Evolutionary conservation across 2,888 invertebrate species (phyloP).

Genomic region (Pollenia angustigena): DNA sequence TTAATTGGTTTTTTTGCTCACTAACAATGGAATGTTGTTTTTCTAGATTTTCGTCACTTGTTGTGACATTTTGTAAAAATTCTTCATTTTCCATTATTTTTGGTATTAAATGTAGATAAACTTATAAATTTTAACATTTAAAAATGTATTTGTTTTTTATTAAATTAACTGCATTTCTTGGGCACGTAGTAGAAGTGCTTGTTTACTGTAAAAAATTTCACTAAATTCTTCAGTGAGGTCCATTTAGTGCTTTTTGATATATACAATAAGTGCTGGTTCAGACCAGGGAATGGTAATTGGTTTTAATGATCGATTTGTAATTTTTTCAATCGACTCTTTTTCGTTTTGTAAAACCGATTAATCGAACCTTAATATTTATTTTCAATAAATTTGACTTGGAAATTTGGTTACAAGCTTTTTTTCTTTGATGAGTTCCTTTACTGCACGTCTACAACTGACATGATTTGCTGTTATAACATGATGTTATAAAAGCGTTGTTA

Average conservation of each 20-base stretch:
- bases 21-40: constrained; percentile 61
- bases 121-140: constrained; percentile 16
- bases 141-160: constrained; percentile 67
- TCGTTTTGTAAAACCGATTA: no score
- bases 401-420: no score
- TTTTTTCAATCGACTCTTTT: no score
- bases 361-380: no score
- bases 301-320: no score
- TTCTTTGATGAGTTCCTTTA: no score
- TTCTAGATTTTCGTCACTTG: constrained; percentile 19
- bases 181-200: no score
- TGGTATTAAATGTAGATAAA: neutral
- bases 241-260: neutral
- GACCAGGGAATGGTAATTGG: no score
- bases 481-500: no score
- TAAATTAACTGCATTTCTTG: constrained; percentile 61
- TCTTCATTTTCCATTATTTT: constrained; percentile 49
- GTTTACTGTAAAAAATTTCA: constrained; percentile 58
- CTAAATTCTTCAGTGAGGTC: constrained; percentile 40
- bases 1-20: constrained; percentile 39
- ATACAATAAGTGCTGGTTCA: neutral
- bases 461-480: no score
- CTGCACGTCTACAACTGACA: no score
- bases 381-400: no score
- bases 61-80: constrained; percentile 25